Percentiles rank a stretch among this genome's conserved stretches.
phyloP scores from a whole-genome alignment of 2,888 invertebrate genomes.

The Lathronympha strigana region DNA sequence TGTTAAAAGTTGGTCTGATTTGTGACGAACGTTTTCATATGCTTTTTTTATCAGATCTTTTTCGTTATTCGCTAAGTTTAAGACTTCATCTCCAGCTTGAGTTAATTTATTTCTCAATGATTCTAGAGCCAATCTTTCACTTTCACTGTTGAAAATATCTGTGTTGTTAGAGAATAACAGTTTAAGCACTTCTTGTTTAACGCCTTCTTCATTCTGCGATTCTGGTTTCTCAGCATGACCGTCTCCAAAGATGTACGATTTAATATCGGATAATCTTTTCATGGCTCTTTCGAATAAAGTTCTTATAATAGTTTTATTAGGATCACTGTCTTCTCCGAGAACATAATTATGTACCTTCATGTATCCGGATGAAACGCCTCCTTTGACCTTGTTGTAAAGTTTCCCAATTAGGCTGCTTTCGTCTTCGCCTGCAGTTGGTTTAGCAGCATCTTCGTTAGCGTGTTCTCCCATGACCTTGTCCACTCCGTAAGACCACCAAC shows the following conservation, averaged over 20 bases:
- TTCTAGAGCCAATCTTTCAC: constrained; percentile 31
- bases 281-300: constrained; percentile 35
- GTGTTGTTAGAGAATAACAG: constrained; percentile 27
- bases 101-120: constrained; percentile 34
- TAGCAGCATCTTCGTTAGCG: constrained; percentile 5
- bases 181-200: constrained; percentile 24
- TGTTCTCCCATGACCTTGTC: constrained; percentile 43
- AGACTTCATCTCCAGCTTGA: constrained; percentile 9
- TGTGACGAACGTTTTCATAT: constrained; percentile 16
- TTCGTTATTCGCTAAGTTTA: constrained; percentile 20
- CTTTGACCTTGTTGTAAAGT: constrained; percentile 29
- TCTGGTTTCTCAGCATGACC: background rate
- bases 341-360: constrained; percentile 31
- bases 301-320: constrained; percentile 36
- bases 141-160: constrained; percentile 24
- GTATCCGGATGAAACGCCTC: constrained; percentile 29
- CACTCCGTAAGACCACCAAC: constrained; percentile 42
- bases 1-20: constrained; percentile 20
- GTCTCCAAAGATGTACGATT: constrained; percentile 21
- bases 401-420: constrained; percentile 19
- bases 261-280: constrained; percentile 12
- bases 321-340: constrained; percentile 32
- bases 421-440: background rate
- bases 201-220: background rate
- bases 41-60: constrained; percentile 29